phyloP scores from a whole-genome alignment of 2,113 vertebrate species.

The Vireo altiloquus region DNA sequence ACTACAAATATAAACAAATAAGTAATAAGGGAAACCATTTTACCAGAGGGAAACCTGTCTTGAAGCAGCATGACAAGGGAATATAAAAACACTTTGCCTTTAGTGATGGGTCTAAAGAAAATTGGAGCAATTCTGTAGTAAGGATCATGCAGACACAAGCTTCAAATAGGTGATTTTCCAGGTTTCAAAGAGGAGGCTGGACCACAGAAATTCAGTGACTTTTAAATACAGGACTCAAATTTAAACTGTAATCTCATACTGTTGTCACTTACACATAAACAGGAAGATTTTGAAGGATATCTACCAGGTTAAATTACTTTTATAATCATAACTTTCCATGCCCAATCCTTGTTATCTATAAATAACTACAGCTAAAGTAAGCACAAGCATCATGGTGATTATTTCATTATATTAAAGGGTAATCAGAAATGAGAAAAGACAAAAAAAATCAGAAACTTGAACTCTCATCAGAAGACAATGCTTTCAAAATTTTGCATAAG shows the following conservation, averaged over 20 bases:
- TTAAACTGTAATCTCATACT: background rate
- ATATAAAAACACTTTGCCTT: background rate
- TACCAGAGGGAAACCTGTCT: background rate
- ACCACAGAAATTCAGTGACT: background rate
- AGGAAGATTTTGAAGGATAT: background rate
- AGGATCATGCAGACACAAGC: background rate
- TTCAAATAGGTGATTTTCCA: background rate
- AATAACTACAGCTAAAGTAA: background rate
- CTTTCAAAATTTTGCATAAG: background rate
- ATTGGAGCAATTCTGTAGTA: background rate
- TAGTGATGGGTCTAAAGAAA: background rate
- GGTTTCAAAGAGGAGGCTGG: background rate
- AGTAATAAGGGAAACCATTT: slow-evolving; percentile 14
- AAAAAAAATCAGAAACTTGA: background rate
- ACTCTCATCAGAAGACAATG: background rate
- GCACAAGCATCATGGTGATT: background rate
- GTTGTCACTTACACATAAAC: background rate
- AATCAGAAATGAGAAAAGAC: background rate
- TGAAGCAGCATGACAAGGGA: background rate
- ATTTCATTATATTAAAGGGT: background rate
- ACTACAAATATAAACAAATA: slow-evolving; percentile 44
- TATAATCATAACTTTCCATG: background rate
- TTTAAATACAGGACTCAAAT: background rate
- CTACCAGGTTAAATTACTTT: background rate
- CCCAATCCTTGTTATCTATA: background rate